Evolutionary conservation across 2,888 invertebrate species (phyloP).

Genomic region (Patella depressa): DNA sequence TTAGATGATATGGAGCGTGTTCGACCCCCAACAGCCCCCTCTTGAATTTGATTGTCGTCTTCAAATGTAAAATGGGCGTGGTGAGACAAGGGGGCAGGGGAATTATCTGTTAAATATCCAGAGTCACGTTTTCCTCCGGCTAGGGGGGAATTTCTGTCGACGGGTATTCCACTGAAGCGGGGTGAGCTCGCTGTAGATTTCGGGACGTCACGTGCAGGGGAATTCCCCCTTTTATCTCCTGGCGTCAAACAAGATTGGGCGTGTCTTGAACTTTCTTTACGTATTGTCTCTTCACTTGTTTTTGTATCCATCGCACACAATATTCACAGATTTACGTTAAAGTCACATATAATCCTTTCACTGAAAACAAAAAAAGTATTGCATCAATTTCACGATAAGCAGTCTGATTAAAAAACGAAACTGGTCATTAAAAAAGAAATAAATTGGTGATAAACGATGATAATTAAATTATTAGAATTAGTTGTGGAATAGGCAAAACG

Average conservation of each 20-base stretch:
- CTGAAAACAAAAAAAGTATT: too few relatives aligned
- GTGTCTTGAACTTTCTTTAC: not conserved
- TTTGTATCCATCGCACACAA: not conserved
- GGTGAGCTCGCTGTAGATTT: slow-evolving; percentile 13
- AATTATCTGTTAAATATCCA: slow-evolving; percentile 59
- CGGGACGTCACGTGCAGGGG: slow-evolving; percentile 8
- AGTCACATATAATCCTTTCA: not conserved
- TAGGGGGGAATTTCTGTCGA: not conserved
- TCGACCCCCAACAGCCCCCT: slow-evolving; percentile 17
- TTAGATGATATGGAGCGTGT: not conserved
- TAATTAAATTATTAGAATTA: too few relatives aligned
- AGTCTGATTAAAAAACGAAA: too few relatives aligned
- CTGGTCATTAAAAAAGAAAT: too few relatives aligned
- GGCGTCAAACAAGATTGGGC: not conserved
- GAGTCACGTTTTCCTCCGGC: slow-evolving; percentile 46
- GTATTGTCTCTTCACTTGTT: not conserved
- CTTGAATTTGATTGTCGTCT: slow-evolving; percentile 1
- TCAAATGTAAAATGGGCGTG: slow-evolving; percentile 49
- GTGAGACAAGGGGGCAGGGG: slow-evolving; percentile 47
- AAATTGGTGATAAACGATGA: too few relatives aligned
- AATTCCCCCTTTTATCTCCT: slow-evolving; percentile 15
- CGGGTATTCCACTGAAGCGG: slow-evolving; percentile 9
- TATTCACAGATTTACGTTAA: not conserved
- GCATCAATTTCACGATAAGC: too few relatives aligned
- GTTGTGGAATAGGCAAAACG: too few relatives aligned